Conservation (phyloP, 2,113 vertebrate species). For the Hippocampus guttulatus region DNA sequence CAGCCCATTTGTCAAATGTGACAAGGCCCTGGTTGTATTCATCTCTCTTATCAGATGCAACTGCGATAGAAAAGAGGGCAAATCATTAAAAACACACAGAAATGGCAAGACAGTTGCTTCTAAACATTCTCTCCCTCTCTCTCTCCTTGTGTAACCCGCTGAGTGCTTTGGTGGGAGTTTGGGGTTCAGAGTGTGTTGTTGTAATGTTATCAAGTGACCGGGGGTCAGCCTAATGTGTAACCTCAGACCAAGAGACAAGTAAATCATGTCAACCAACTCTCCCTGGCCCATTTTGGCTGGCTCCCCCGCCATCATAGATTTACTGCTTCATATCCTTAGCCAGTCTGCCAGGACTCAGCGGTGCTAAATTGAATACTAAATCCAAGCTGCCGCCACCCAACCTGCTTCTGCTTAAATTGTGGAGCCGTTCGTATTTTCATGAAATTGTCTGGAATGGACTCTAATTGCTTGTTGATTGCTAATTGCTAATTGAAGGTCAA, state of each 20-base stretch:
- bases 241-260: conserved; percentile 62
- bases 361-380: conserved; percentile 81
- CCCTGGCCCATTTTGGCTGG: conserved; percentile 63
- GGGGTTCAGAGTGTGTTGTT: conserved; percentile 69
- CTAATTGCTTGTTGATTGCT: conserved; percentile 13
- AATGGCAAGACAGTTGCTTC: conserved; percentile 57
- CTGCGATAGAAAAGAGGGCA: conserved; percentile 41
- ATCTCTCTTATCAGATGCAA: conserved; percentile 50
- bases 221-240: conserved; percentile 71
- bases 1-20: conserved; percentile 67
- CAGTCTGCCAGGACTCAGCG: conserved; percentile 71
- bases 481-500: neutral
- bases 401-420: conserved; percentile 57
- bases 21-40: conserved; percentile 61
- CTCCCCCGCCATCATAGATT: conserved; percentile 65
- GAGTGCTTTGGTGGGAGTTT: conserved; percentile 68
- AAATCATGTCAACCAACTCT: conserved; percentile 69
- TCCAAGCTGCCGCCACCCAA: conserved; percentile 68
- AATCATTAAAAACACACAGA: conserved; percentile 42
- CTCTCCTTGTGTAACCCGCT: conserved; percentile 46
- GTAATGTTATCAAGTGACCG: conserved; percentile 69
- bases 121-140: conserved; percentile 36
- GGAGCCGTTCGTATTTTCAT: conserved; percentile 42
- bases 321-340: conserved; percentile 75
- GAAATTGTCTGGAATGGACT: conserved; percentile 44